Percentiles rank a stretch among this genome's conserved stretches.
phyloP scores from a whole-genome alignment of 2,113 vertebrate species.

The Thomomys bottae region DNA sequence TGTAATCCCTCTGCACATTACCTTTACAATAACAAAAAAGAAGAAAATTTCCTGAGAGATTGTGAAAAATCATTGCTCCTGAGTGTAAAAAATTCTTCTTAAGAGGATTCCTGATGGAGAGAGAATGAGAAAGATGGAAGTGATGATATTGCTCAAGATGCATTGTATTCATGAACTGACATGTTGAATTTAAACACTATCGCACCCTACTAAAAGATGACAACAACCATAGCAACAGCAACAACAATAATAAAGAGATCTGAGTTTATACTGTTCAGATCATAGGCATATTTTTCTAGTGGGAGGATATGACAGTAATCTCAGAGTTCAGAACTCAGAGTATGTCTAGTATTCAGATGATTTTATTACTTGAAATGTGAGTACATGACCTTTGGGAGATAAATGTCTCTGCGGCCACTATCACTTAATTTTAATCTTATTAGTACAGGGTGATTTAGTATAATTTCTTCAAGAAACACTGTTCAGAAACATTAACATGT shows the following conservation, averaged over 20 bases:
- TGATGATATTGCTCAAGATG: too few relatives aligned
- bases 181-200: too few relatives aligned
- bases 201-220: too few relatives aligned
- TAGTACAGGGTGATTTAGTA: not conserved
- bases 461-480: not conserved
- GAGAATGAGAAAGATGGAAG: too few relatives aligned
- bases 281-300: not conserved
- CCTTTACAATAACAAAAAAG: too few relatives aligned
- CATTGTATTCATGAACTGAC: too few relatives aligned
- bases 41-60: not conserved
- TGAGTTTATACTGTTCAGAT: not conserved
- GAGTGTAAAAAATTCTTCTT: not conserved
- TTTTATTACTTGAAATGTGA: not conserved
- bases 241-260: too few relatives aligned
- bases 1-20: too few relatives aligned
- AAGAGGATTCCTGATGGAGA: not conserved
- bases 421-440: not conserved
- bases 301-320: not conserved
- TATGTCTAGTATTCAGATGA: not conserved
- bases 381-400: not conserved
- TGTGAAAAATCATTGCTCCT: not conserved
- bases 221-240: too few relatives aligned
- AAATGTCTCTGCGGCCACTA: not conserved
- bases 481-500: not conserved
- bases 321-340: not conserved